These are phyloP conservation scores for Knipowitschia caucasica DNA, from an alignment of 2,797 vertebrate genomes.

Conservation along the genomic window DNA sequence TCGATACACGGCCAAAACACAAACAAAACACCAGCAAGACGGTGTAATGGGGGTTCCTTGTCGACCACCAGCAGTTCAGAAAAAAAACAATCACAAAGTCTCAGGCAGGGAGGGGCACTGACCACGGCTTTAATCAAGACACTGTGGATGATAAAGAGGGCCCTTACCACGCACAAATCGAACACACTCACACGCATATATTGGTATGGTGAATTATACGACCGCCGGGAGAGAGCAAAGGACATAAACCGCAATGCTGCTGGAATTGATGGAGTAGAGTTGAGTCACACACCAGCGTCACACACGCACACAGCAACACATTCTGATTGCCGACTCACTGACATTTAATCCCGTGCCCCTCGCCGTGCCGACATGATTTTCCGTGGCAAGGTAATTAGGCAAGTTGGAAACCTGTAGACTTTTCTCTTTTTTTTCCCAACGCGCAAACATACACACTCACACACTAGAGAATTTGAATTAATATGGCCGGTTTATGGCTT, in stretches of 20 bases:
- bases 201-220: constrained; percentile 37
- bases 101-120: constrained; percentile 10
- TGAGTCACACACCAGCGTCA: constrained; percentile 11
- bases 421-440: background rate
- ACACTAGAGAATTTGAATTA: constrained; percentile 30
- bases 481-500: constrained; percentile 50
- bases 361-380: constrained; percentile 55
- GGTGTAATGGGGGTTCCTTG: too few species aligned
- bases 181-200: constrained; percentile 7
- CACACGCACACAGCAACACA: background rate
- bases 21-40: too few species aligned
- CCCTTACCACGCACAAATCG: constrained; percentile 27
- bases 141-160: constrained; percentile 44
- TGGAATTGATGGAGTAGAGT: constrained; percentile 23
- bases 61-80: background rate
- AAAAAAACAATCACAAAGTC: constrained; percentile 11
- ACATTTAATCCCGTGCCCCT: constrained; percentile 58
- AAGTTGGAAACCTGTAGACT: constrained; percentile 51
- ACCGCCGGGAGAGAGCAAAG: constrained; percentile 39
- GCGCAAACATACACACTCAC: constrained; percentile 10
- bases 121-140: constrained; percentile 43
- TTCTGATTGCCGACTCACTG: constrained; percentile 32
- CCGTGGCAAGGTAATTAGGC: constrained; percentile 61
- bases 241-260: constrained; percentile 25
- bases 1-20: too few species aligned